These are phyloP conservation scores for Sphaerophoria rueppellii DNA, from an alignment of 2,888 invertebrate species.

Conservation along the genomic window DNA sequence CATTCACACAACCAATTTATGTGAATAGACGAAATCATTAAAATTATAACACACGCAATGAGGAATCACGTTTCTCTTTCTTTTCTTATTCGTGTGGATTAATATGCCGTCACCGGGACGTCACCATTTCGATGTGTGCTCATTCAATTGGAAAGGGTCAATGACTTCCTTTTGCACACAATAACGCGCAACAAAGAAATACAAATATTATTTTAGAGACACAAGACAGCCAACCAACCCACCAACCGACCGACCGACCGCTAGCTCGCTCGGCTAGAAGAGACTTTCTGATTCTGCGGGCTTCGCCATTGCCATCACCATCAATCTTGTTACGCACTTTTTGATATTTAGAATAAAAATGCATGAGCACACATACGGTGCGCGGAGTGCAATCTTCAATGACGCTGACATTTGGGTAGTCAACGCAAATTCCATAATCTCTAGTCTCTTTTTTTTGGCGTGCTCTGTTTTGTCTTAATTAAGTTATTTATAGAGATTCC, in stretches of 20 bases:
- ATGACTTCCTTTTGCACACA: slow-evolving; percentile 56
- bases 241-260: not conserved
- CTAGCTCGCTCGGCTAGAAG: too few relatives aligned
- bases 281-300: not conserved
- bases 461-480: slow-evolving; percentile 28
- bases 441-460: not conserved
- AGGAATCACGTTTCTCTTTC: slow-evolving; percentile 47
- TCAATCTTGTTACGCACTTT: slow-evolving; percentile 68
- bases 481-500: slow-evolving; percentile 9
- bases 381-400: slow-evolving; percentile 20
- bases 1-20: slow-evolving; percentile 18
- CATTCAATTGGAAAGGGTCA: slow-evolving; percentile 71
- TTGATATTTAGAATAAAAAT: slow-evolving; percentile 64
- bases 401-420: slow-evolving; percentile 5
- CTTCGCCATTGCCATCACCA: not conserved
- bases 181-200: slow-evolving; percentile 50
- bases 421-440: slow-evolving; percentile 3
- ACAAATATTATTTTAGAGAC: slow-evolving; percentile 9
- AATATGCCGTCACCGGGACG: slow-evolving; percentile 47
- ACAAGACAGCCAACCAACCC: not conserved
- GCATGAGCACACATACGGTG: slow-evolving; percentile 43
- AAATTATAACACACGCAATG: slow-evolving; percentile 43
- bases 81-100: slow-evolving; percentile 9
- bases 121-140: slow-evolving; percentile 59
- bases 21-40: slow-evolving; percentile 9